Evolutionary conservation across 1,140 invertebrate genomes (phyloP).

Genomic region (Bactericera cockerelli): DNA sequence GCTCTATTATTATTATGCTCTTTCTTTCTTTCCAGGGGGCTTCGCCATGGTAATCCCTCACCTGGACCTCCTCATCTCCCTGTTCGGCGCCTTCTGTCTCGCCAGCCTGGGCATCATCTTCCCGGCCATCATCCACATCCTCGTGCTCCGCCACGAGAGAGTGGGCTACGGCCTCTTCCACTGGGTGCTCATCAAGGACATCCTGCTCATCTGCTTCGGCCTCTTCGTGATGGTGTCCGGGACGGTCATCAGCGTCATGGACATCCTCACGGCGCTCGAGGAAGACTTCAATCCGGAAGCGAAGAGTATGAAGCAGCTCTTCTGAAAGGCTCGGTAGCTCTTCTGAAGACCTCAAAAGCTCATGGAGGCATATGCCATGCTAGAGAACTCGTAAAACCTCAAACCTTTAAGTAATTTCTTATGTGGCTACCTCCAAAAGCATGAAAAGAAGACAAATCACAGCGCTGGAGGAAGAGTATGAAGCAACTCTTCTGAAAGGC

Average conservation of each 20-base stretch:
- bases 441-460: too few species aligned
- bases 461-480: too few species aligned
- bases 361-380: too few species aligned
- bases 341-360: too few species aligned
- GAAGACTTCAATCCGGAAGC: background rate
- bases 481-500: too few species aligned
- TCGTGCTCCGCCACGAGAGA: background rate
- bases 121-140: constrained; percentile 7
- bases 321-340: too few species aligned
- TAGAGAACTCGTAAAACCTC: too few species aligned
- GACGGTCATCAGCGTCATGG: constrained; percentile 1
- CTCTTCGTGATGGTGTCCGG: constrained; percentile 10
- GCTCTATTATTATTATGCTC: too few species aligned
- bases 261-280: background rate
- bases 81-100: constrained; percentile 14
- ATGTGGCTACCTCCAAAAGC: too few species aligned
- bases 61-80: constrained; percentile 37
- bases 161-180: background rate
- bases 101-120: constrained; percentile 12
- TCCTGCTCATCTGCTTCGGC: constrained; percentile 5
- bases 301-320: too few species aligned
- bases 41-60: constrained; percentile 53
- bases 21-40: background rate
- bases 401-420: too few species aligned
- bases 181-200: constrained; percentile 12